phyloP scores from a whole-genome alignment of 2,797 vertebrate genomes.

The Setipinna tenuifilis region DNA sequence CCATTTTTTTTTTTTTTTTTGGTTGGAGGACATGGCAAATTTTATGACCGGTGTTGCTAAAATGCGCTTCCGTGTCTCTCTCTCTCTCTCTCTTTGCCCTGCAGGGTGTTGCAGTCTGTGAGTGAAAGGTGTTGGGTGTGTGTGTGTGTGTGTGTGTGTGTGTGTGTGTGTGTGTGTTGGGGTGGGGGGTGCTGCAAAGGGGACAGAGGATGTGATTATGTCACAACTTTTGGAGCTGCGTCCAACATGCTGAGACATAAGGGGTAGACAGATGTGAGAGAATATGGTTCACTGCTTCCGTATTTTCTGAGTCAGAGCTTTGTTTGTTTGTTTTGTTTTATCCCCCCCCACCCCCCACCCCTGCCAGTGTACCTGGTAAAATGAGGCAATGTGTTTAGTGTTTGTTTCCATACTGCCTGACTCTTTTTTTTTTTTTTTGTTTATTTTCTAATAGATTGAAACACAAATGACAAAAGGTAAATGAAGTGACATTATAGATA shows the following conservation, averaged over 20 bases:
- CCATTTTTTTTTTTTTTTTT: not conserved
- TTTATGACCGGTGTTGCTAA: not conserved
- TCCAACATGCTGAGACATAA: not conserved
- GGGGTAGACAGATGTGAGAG: not conserved
- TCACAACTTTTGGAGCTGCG: not conserved
- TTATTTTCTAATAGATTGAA: not conserved
- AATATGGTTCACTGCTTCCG: not conserved
- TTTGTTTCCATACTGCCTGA: not conserved
- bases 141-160: too few relatives aligned
- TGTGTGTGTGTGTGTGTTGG: too few relatives aligned
- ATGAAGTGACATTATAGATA: not conserved
- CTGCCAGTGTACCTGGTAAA: not conserved
- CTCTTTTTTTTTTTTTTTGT: not conserved
- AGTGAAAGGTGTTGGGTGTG: too few relatives aligned
- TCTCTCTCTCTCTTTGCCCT: not conserved
- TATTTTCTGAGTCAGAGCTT: not conserved
- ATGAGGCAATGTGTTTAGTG: not conserved
- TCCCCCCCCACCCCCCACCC: not conserved
- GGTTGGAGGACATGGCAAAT: slow-evolving; percentile 17
- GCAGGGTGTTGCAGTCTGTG: not conserved
- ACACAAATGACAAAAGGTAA: not conserved
- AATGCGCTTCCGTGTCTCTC: not conserved
- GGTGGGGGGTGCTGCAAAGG: not conserved
- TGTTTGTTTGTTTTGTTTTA: not conserved
- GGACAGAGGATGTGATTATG: slow-evolving; percentile 14